Evolutionary conservation across 2,797 vertebrate species (phyloP).

Genomic region (Phaenicophaeus curvirostris): DNA sequence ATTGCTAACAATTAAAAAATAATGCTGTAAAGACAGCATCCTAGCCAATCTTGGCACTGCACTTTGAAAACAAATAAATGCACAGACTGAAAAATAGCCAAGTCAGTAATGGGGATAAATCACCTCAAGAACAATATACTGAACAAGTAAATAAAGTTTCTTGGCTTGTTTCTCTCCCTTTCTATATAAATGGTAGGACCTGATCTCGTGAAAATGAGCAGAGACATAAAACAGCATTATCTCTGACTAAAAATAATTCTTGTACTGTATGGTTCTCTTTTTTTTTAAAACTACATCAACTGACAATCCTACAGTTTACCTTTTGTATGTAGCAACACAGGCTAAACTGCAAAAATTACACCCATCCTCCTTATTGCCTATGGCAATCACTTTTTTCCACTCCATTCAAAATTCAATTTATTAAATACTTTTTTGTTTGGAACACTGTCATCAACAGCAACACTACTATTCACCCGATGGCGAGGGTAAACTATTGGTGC

Average conservation of each 20-base stretch:
- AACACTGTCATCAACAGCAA: background rate
- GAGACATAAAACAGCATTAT: background rate
- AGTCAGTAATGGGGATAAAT: slow-evolving; percentile 43
- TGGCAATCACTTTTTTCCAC: background rate
- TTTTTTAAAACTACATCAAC: background rate
- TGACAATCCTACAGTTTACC: slow-evolving; percentile 4
- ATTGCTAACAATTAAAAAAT: slow-evolving; percentile 58
- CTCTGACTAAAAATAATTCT: slow-evolving; percentile 17
- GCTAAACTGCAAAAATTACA: background rate
- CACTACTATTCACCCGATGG: background rate
- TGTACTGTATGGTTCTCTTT: background rate
- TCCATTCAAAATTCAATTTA: slow-evolving; percentile 39
- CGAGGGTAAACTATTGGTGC: too few relatives aligned
- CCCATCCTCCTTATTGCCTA: background rate
- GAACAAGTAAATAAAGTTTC: slow-evolving; percentile 24
- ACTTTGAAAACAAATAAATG: slow-evolving; percentile 52
- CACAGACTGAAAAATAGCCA: slow-evolving; percentile 56
- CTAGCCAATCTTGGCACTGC: slow-evolving; percentile 25
- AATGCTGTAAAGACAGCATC: slow-evolving; percentile 50
- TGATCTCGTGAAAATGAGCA: slow-evolving; percentile 21
- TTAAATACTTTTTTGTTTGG: background rate
- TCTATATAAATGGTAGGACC: background rate
- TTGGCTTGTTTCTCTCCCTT: slow-evolving; percentile 27
- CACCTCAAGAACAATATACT: slow-evolving; percentile 13
- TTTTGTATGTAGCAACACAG: background rate